Conservation (phyloP, 2,888 invertebrate species). For the Neria commutata region DNA sequence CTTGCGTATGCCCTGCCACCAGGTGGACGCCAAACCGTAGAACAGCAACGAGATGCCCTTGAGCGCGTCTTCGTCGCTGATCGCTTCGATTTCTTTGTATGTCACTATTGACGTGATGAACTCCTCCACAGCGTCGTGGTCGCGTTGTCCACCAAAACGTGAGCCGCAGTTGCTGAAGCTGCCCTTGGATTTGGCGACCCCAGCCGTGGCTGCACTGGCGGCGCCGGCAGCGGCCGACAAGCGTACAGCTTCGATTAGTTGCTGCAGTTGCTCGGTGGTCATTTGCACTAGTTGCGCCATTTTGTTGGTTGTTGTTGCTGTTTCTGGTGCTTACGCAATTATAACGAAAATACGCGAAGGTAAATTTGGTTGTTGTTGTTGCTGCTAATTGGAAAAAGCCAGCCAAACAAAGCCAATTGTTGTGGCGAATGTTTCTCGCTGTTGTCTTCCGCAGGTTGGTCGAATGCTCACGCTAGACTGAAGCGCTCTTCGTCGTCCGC, state of each 20-base stretch:
- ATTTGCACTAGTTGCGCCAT: slow-evolving; percentile 47
- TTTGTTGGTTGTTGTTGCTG: slow-evolving; percentile 7
- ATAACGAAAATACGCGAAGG: background rate
- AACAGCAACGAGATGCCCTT: slow-evolving; percentile 53
- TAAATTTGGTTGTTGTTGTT: slow-evolving; percentile 1
- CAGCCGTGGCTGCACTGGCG: slow-evolving; percentile 23
- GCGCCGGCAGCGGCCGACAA: slow-evolving; percentile 33
- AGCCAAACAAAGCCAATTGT: slow-evolving; percentile 41
- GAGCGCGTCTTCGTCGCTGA: slow-evolving; percentile 53
- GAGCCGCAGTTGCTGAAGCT: slow-evolving; percentile 49
- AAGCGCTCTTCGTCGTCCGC: background rate
- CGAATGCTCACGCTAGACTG: slow-evolving; percentile 34
- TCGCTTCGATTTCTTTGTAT: slow-evolving; percentile 53
- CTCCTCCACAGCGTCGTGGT: slow-evolving; percentile 55
- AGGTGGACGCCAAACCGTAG: slow-evolving; percentile 50
- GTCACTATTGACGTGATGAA: slow-evolving; percentile 51
- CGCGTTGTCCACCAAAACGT: slow-evolving; percentile 49
- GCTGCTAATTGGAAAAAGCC: background rate
- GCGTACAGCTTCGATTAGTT: slow-evolving; percentile 51
- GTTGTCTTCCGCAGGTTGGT: no score
- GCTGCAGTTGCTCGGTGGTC: slow-evolving; percentile 53
- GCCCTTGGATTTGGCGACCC: slow-evolving; percentile 39
- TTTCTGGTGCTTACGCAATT: slow-evolving; percentile 13
- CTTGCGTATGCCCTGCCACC: slow-evolving; percentile 58
- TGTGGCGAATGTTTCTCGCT: slow-evolving; percentile 38